Base-by-base conservation (phyloP, 2,113 vertebrate genomes). In the Numenius arquata region DNA sequence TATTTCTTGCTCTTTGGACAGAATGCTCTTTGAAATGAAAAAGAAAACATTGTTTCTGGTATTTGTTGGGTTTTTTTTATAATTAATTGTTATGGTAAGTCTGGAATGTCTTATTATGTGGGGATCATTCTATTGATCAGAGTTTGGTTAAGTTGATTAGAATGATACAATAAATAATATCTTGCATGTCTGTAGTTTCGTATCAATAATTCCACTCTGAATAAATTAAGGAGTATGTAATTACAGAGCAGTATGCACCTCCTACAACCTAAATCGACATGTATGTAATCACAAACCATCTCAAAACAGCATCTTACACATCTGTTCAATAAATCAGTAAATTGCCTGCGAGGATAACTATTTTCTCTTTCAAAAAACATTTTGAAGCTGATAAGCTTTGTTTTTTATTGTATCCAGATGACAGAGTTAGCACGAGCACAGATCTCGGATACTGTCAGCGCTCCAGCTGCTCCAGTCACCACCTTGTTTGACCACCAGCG, bases 391-490 rank as follows among this genome's bases (percentile, higher is more conserved):
- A 9, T 40, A 41, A 88, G 9, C 53, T 94, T 2, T 86, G 93
- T 7, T 77, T 91, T 59, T 72, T 88, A 38, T 58, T 87, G 20
- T 80, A 4, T 92, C 94, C 96, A 99, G 99, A 98, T 99, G 98
- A 97, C 98, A 40, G 99, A 99, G 81, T 80, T 99, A 86, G 97
- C 98, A 21, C 98, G 97, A 55, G 94, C 97, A 5, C 99, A 98
- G 70, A 96, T 98, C 32, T 96, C 97, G 0, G 98, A 98, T 62
- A 59, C 97, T 43, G 70, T 98, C 81, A 88, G 91, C 26, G 90
- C 96, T 93, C 96, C 98, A 34, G 95, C 97, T 82, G 87, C 96
- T 41, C 97, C 98, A 4, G 45, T 93, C 58, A 80, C 97, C 41
- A n/a, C 93, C 12, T 89, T 97, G 19, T 97, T 97, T 61, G 98